Percentiles rank a stretch among this genome's conserved stretches.
phyloP scores from a whole-genome alignment of 92 coral and sea anemone genomes.

The Meandrina meandrites region DNA sequence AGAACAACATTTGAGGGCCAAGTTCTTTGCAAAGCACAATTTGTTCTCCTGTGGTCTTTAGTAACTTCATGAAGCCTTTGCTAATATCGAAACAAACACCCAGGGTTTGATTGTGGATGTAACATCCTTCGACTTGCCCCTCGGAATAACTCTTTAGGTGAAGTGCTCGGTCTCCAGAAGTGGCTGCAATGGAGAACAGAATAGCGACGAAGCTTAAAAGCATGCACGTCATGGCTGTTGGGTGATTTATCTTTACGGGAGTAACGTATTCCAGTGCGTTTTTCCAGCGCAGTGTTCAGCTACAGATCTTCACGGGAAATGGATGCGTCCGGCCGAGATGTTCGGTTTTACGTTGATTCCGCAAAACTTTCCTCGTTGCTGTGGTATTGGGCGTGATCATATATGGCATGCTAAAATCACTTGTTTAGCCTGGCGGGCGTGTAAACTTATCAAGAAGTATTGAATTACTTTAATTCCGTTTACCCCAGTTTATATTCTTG shows the following conservation, averaged over 20 bases:
- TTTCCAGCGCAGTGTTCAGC: not conserved
- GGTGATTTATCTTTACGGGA: not conserved
- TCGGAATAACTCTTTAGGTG: conserved; percentile 19
- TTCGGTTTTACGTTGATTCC: not conserved
- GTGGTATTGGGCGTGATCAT: not conserved
- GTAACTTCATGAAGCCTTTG: conserved; percentile 13
- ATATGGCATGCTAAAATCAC: not conserved
- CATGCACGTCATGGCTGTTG: not conserved
- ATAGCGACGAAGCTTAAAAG: not conserved
- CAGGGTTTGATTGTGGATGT: conserved; percentile 13
- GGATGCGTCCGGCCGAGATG: not conserved
- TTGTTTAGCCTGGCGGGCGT: not conserved
- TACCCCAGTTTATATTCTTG: not conserved
- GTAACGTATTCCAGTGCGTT: not conserved
- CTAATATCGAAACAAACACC: conserved; percentile 31
- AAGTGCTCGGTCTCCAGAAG: conserved; percentile 14
- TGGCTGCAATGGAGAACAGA: not conserved
- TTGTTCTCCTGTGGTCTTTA: conserved; percentile 22
- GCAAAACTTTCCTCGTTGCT: not conserved
- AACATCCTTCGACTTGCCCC: conserved; percentile 26
- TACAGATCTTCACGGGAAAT: not conserved
- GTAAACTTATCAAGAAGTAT: not conserved
- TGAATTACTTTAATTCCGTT: not conserved
- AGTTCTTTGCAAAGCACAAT: conserved; percentile 16
- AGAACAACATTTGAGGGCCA: conserved; percentile 17